These are phyloP conservation scores for Margarornis squamiger DNA, from an alignment of 2,797 vertebrate species.

Conservation along the genomic window DNA sequence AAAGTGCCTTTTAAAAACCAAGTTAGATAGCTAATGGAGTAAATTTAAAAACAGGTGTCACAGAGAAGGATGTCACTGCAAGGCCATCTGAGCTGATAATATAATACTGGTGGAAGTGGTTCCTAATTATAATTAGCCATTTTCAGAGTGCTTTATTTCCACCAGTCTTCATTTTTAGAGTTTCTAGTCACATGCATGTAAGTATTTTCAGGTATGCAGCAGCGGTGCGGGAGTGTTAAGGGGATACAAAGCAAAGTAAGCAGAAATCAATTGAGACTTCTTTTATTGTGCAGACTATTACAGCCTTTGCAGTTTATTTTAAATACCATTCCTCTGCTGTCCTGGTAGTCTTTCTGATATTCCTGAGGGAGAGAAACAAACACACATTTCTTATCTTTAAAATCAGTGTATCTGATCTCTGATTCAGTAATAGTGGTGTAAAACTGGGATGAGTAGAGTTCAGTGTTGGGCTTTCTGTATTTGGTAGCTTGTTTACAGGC, in stretches of 20 bases:
- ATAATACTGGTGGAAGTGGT: neutral
- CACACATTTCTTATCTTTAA: neutral
- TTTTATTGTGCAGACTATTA: neutral
- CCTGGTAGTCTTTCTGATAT: neutral
- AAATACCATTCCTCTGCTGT: neutral
- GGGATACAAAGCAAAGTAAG: neutral
- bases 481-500: neutral
- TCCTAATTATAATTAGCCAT: neutral
- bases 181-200: neutral
- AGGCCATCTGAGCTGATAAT: neutral
- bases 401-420: neutral
- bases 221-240: neutral
- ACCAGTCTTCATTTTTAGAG: neutral
- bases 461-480: neutral
- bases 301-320: neutral
- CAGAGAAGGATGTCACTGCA: neutral
- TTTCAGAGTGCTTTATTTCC: neutral
- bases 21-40: neutral
- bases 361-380: neutral
- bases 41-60: neutral
- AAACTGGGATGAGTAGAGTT: neutral
- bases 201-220: neutral
- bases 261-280: neutral
- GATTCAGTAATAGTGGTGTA: neutral
- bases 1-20: neutral